Conservation (phyloP, 2,113 vertebrate species). For the Telmatochromis sp. region DNA sequence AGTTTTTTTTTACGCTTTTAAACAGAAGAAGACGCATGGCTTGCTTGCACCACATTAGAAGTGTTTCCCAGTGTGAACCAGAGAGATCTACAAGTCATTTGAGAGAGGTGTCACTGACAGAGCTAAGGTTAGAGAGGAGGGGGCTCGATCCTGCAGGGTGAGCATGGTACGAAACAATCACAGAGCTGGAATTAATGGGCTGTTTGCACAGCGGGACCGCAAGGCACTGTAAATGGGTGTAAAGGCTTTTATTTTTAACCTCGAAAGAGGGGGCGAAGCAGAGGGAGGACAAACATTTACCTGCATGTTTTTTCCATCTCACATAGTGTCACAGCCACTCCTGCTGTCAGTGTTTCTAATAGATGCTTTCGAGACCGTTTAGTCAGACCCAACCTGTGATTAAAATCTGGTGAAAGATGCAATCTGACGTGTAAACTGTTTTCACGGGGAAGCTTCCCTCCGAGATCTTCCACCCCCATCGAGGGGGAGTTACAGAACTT, state of each 20-base stretch:
- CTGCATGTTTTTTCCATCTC: constrained; percentile 4
- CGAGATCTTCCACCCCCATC: background rate
- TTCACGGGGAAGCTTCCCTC: background rate
- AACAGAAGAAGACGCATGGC: background rate
- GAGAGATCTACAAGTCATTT: background rate
- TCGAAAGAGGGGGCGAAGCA: background rate
- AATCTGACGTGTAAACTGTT: background rate
- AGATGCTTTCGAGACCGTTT: background rate
- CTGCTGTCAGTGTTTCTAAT: background rate
- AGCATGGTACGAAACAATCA: constrained; percentile 27
- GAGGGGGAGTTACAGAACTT: background rate
- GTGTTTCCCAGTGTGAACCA: background rate
- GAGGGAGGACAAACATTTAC: constrained; percentile 19
- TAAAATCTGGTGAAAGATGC: background rate
- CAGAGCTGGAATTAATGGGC: constrained; percentile 48
- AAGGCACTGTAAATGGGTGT: constrained; percentile 5
- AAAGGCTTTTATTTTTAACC: background rate
- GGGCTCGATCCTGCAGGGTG: background rate
- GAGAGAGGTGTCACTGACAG: background rate
- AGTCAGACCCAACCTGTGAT: background rate
- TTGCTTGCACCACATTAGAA: background rate
- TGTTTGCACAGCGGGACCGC: constrained; percentile 49
- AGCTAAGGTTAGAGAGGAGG: background rate
- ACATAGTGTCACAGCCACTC: background rate
- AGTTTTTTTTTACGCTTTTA: fast-evolving